Conservation (phyloP, 1,140 invertebrate species). For the Drosophila parvula region DNA sequence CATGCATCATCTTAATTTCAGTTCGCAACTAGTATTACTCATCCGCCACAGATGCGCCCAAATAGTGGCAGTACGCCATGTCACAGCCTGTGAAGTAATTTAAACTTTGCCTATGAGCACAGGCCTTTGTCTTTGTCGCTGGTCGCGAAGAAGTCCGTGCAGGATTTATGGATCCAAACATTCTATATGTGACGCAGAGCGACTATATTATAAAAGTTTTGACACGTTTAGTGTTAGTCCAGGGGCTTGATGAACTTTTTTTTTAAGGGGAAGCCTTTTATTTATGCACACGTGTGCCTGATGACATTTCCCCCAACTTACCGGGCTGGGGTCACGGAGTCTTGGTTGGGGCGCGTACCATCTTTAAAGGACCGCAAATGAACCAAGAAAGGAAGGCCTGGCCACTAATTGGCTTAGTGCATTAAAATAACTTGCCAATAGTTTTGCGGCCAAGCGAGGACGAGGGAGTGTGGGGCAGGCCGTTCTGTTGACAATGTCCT, state of each 20-base stretch:
- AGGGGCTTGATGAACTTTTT: conserved; percentile 73
- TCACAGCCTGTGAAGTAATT: conserved; percentile 78
- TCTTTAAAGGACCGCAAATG: conserved; percentile 68
- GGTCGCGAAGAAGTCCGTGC: conserved; percentile 22
- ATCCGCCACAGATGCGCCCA: conserved; percentile 62
- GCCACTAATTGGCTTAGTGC: conserved; percentile 81
- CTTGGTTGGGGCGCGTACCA: not conserved
- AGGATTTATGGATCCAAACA: conserved; percentile 65
- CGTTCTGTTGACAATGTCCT: conserved; percentile 56
- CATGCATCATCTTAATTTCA: conserved; percentile 63
- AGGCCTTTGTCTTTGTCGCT: conserved; percentile 37
- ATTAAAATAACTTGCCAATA: conserved; percentile 82
- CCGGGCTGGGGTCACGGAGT: not conserved
- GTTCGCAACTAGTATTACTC: conserved; percentile 60
- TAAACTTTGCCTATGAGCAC: conserved; percentile 68
- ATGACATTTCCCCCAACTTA: conserved; percentile 50
- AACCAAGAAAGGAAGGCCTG: conserved; percentile 57
- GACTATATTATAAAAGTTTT: conserved; percentile 82
- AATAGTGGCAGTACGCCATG: conserved; percentile 19
- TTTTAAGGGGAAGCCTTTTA: conserved; percentile 43
- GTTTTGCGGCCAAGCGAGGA: conserved; percentile 64
- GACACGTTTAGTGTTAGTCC: conserved; percentile 69
- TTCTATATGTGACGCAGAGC: conserved; percentile 49
- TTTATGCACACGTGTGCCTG: conserved; percentile 71
- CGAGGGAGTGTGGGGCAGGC: not conserved